phyloP scores from a whole-genome alignment of 2,797 vertebrate species.

The Gallinago nigripennis region DNA sequence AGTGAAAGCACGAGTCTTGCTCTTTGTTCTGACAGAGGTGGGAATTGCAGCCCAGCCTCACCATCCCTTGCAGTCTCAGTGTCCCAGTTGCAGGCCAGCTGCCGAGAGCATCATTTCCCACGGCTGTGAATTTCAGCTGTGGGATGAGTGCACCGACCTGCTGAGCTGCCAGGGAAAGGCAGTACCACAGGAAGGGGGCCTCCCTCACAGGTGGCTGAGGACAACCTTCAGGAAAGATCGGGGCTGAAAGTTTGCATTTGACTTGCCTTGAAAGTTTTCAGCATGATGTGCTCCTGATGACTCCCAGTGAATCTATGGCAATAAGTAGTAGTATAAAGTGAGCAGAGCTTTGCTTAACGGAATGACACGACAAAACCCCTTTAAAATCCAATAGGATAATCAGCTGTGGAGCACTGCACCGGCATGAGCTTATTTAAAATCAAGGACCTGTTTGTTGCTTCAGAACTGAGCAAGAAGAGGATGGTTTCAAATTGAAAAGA shows the following conservation, averaged over 20 bases:
- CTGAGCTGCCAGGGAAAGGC: neutral
- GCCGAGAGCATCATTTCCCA: accelerated
- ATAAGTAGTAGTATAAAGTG: neutral
- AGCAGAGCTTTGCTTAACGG: neutral
- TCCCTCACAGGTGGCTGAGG: neutral
- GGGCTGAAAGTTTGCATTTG: neutral
- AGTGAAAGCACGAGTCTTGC: accelerated
- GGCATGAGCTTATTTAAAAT: neutral
- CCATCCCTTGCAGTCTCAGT: neutral
- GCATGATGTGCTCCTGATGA: neutral
- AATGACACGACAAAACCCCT: neutral
- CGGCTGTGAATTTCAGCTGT: accelerated
- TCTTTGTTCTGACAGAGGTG: neutral
- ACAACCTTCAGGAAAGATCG: neutral
- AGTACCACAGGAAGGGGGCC: neutral
- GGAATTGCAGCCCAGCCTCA: neutral
- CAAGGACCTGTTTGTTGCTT: neutral
- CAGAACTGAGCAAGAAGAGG: neutral
- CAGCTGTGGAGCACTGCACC: neutral
- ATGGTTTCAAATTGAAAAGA: neutral
- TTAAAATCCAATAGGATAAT: neutral
- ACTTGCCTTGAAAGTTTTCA: neutral
- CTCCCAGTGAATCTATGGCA: neutral
- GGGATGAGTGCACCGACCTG: neutral
- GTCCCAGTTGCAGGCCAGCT: neutral